Percentiles rank a stretch among this genome's conserved stretches.
Evolutionary conservation across 2,888 invertebrate genomes (phyloP).

Genomic region (Mycalesis mineus): DNA sequence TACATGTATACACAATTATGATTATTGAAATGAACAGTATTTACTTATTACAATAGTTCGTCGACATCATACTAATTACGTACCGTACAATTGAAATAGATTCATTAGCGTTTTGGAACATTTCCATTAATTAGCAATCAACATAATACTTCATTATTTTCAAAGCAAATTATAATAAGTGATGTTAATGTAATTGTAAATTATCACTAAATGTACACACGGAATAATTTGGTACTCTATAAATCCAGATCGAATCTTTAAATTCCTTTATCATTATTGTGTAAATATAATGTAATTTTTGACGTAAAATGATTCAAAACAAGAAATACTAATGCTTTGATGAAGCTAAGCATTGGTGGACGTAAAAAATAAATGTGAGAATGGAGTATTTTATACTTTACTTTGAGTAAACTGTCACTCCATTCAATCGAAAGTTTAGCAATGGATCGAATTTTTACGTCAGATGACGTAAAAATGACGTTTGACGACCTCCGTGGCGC

Average conservation of each 20-base stretch:
- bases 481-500: too few relatives aligned
- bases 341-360: background rate
- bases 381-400: background rate
- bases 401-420: constrained; percentile 3
- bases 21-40: background rate
- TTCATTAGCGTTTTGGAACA: background rate
- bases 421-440: constrained; percentile 1
- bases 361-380: background rate
- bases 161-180: background rate
- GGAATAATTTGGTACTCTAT: background rate
- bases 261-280: too few relatives aligned
- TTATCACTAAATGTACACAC: background rate
- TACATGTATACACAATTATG: too few relatives aligned
- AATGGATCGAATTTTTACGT: constrained; percentile 7
- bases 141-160: background rate
- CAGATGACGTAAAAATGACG: too few relatives aligned
- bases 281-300: too few relatives aligned
- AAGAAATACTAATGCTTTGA: background rate
- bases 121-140: background rate
- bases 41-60: background rate
- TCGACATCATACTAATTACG: background rate
- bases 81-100: background rate
- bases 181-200: background rate
- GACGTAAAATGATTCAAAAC: background rate
- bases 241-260: background rate